A percentile compares a stretch with the other conserved stretches of the same genome.
Conservation (phyloP, 2,888 invertebrate species). For the Drosophila atripex region DNA sequence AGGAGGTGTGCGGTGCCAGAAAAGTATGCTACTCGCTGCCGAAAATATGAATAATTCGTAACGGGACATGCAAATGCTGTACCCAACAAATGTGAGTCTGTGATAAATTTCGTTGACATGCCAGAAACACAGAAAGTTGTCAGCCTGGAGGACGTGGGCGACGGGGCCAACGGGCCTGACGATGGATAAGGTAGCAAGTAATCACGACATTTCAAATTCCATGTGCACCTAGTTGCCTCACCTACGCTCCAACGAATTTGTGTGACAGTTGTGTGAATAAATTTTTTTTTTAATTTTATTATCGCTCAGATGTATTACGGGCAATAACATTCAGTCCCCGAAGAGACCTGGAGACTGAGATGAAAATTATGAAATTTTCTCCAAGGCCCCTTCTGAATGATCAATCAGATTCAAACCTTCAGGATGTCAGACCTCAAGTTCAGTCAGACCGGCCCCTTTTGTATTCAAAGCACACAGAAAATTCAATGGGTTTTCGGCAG, state of each 20-base stretch:
- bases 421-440: background rate
- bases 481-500: conserved; percentile 17
- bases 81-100: conserved; percentile 70
- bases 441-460: conserved; percentile 4
- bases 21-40: conserved; percentile 23
- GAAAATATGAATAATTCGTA: conserved; percentile 72
- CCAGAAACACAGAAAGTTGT: conserved; percentile 29
- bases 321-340: conserved; percentile 23
- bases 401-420: conserved; percentile 20
- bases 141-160: conserved; percentile 3
- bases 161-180: background rate
- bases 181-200: conserved; percentile 14
- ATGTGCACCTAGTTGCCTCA: conserved; percentile 10
- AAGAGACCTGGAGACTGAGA: background rate
- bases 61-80: conserved; percentile 66
- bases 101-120: conserved; percentile 70
- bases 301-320: conserved; percentile 33
- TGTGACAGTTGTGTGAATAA: conserved; percentile 39
- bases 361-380: conserved; percentile 13
- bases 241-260: conserved; percentile 18
- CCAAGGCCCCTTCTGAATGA: conserved; percentile 23
- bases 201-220: conserved; percentile 37
- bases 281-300: conserved; percentile 47
- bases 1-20: conserved; percentile 8
- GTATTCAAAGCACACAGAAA: conserved; percentile 27